phyloP scores from a whole-genome alignment of 2,797 vertebrate genomes.

The Rachycentron canadum region DNA sequence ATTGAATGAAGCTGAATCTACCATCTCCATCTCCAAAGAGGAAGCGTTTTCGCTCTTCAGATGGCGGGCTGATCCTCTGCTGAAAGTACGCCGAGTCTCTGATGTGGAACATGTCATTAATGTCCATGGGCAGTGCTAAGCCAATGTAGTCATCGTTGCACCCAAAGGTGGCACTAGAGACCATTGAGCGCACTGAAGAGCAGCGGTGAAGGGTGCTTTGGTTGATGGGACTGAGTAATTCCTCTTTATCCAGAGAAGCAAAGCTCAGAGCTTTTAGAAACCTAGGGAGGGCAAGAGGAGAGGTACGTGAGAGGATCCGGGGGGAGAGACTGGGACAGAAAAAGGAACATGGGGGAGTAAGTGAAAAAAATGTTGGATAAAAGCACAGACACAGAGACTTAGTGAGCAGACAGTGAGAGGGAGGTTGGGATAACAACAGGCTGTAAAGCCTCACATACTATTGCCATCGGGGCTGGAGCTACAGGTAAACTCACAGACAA shows the following conservation, averaged over 20 bases:
- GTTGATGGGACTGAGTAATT: conserved; percentile 97
- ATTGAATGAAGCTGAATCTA: conserved; percentile 65
- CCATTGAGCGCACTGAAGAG: conserved; percentile 98
- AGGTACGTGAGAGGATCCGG: conserved; percentile 73
- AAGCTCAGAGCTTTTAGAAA: conserved; percentile 99
- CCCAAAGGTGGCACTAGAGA: conserved; percentile 93
- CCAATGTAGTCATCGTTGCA: conserved; percentile 96
- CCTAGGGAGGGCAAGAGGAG: conserved; percentile 84
- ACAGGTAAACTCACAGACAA: conserved; percentile 10
- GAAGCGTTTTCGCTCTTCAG: conserved; percentile 90
- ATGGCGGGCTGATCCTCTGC: conserved; percentile 91
- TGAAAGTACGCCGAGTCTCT: conserved; percentile 96
- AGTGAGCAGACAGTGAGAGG: conserved; percentile 36
- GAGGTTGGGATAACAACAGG: background rate
- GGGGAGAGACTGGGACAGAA: conserved; percentile 72
- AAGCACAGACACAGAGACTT: conserved; percentile 54
- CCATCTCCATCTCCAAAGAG: conserved; percentile 92
- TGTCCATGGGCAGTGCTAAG: conserved; percentile 95
- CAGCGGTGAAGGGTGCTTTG: conserved; percentile 96
- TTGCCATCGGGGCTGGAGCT: conserved; percentile 11
- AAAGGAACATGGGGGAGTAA: conserved; percentile 57
- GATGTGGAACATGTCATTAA: conserved; percentile 97
- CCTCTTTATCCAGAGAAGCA: conserved; percentile 97
- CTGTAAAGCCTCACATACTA: conserved; percentile 12
- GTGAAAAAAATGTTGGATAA: conserved; percentile 50